phyloP scores from a whole-genome alignment of 2,797 vertebrate species.

The Enteromius viviparus region DNA sequence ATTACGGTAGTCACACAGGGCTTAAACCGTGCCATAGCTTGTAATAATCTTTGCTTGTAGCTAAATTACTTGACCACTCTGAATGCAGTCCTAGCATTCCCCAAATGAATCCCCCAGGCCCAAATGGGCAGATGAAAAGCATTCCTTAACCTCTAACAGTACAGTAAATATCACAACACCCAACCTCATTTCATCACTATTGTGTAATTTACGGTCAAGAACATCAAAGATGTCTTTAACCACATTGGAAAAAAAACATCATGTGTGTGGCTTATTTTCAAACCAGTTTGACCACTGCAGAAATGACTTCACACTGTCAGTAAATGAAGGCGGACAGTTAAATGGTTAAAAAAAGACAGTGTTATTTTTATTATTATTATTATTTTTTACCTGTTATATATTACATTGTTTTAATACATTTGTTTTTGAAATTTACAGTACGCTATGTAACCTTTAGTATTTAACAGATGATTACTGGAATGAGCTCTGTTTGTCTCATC shows the following conservation, averaged over 20 bases:
- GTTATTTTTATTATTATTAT: neutral
- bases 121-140: constrained; percentile 64
- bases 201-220: constrained; percentile 49
- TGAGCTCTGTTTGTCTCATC: neutral
- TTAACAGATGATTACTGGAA: neutral
- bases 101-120: constrained; percentile 57
- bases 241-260: constrained; percentile 10
- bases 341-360: neutral
- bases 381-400: neutral
- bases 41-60: constrained; percentile 69
- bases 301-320: constrained; percentile 26
- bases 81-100: constrained; percentile 44
- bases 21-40: constrained; percentile 43
- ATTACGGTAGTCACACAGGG: constrained; percentile 53
- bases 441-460: neutral
- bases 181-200: constrained; percentile 54
- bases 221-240: constrained; percentile 46
- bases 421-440: neutral
- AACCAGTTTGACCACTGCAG: constrained; percentile 6
- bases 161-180: constrained; percentile 59
- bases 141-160: constrained; percentile 57
- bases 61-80: constrained; percentile 56
- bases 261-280: constrained; percentile 27
- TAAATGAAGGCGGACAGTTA: neutral
- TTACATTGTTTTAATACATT: neutral